Evolutionary conservation across 2,113 vertebrate genomes (phyloP).

Genomic region (Cichladusa arquata): DNA sequence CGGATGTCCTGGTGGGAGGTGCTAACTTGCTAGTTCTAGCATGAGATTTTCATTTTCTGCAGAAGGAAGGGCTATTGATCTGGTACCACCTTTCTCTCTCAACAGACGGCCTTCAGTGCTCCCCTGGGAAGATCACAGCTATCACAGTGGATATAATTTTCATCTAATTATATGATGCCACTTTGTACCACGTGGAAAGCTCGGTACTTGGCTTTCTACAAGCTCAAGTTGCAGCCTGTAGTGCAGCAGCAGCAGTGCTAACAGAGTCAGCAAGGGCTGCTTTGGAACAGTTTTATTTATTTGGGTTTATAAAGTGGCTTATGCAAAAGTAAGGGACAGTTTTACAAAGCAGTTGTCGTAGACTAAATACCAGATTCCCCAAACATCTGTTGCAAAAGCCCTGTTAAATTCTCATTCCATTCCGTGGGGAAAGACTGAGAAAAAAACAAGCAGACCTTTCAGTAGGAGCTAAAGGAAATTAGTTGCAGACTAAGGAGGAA

Average conservation of each 20-base stretch:
- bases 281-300: conserved; percentile 21
- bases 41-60: neutral
- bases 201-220: neutral
- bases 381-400: conserved; percentile 47
- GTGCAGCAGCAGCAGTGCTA: neutral
- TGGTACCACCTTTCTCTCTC: neutral
- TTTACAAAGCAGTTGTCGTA: conserved; percentile 2
- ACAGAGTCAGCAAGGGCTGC: neutral
- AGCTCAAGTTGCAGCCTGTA: neutral
- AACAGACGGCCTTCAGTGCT: rapidly evolving
- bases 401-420: conserved; percentile 30
- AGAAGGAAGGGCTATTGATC: neutral
- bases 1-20: neutral
- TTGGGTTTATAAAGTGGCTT: conserved; percentile 22
- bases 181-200: neutral
- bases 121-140: neutral
- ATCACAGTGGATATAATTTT: neutral
- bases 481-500: conserved; percentile 27
- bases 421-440: conserved; percentile 13
- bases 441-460: conserved; percentile 34
- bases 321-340: conserved; percentile 3
- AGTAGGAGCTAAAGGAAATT: conserved; percentile 37
- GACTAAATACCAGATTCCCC: conserved; percentile 46
- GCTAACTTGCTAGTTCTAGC: neutral
- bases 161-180: neutral